phyloP scores from a whole-genome alignment of 2,113 vertebrate species.

The Hydrolagus affinis region DNA sequence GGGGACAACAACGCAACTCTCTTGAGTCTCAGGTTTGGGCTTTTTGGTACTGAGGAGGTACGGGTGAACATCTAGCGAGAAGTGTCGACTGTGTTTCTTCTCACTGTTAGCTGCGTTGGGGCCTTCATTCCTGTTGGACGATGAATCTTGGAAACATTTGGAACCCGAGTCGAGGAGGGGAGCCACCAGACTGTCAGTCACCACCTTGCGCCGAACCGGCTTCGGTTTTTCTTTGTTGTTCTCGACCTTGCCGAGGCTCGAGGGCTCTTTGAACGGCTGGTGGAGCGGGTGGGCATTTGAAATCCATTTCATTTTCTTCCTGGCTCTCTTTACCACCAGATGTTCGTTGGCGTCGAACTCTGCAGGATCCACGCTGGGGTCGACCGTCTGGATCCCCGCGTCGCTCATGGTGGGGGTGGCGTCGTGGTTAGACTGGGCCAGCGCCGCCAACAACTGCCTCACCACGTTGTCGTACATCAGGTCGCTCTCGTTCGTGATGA shows the following conservation, averaged over 20 bases:
- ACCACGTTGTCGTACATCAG: constrained; percentile 98
- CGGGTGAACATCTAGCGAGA: constrained; percentile 91
- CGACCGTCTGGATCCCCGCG: constrained; percentile 80
- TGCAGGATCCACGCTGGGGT: constrained; percentile 77
- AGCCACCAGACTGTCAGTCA: constrained; percentile 74
- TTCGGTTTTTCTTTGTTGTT: constrained; percentile 88
- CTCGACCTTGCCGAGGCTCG: constrained; percentile 76
- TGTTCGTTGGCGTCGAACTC: constrained; percentile 71
- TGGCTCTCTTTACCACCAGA: constrained; percentile 81
- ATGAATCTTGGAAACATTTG: constrained; percentile 67
- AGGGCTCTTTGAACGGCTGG: constrained; percentile 90
- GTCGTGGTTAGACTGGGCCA: constrained; percentile 94
- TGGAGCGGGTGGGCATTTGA: constrained; percentile 79
- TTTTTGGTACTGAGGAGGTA: constrained; percentile 85
- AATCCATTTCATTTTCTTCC: constrained; percentile 97
- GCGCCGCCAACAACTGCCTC: constrained; percentile 83
- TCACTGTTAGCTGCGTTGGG: constrained; percentile 47
- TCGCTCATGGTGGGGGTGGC: constrained; percentile 85
- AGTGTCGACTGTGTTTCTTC: constrained; percentile 87
- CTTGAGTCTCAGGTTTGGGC: constrained; percentile 66
- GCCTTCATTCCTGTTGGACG: constrained; percentile 53
- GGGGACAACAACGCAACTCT: constrained; percentile 59
- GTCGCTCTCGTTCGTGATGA: constrained; percentile 96
- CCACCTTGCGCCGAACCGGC: constrained; percentile 75
- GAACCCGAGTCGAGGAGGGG: constrained; percentile 71